Conservation (phyloP, 2,113 vertebrate genomes). For the Psephotus haematonotus region DNA sequence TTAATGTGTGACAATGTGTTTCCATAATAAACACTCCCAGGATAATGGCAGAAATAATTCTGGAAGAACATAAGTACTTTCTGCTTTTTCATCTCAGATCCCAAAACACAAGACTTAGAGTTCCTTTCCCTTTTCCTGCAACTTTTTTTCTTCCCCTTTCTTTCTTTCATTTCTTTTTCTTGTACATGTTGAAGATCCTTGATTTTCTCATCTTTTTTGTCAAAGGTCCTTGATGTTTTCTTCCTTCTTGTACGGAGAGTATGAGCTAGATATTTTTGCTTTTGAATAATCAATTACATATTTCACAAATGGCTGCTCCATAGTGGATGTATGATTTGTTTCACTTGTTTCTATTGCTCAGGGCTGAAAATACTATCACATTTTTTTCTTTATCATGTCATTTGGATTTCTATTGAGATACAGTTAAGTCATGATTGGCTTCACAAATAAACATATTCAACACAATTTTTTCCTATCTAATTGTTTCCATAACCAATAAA, state of each 20-base stretch:
- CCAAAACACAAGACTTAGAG: background rate
- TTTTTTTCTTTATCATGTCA: background rate
- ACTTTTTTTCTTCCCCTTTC: background rate
- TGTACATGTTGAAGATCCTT: background rate
- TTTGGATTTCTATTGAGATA: background rate
- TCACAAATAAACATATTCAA: background rate
- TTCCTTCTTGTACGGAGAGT: background rate
- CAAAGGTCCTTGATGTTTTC: background rate
- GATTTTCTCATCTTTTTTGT: background rate
- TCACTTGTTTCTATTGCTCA: background rate
- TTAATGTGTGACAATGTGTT: background rate
- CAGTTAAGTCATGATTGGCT: background rate
- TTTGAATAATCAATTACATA: background rate
- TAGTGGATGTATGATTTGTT: background rate
- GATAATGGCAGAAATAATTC: background rate
- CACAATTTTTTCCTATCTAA: background rate
- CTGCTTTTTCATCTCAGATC: background rate
- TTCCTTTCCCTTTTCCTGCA: background rate
- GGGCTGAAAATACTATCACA: background rate
- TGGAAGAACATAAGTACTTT: background rate
- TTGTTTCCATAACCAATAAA: accelerated
- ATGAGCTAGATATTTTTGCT: background rate
- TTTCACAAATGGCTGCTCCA: background rate
- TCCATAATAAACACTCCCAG: background rate
- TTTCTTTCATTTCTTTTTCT: background rate